A percentile compares a stretch with the other conserved stretches of the same genome.
Conservation (phyloP, 2,888 invertebrate genomes). For the Cetonia aurata region DNA sequence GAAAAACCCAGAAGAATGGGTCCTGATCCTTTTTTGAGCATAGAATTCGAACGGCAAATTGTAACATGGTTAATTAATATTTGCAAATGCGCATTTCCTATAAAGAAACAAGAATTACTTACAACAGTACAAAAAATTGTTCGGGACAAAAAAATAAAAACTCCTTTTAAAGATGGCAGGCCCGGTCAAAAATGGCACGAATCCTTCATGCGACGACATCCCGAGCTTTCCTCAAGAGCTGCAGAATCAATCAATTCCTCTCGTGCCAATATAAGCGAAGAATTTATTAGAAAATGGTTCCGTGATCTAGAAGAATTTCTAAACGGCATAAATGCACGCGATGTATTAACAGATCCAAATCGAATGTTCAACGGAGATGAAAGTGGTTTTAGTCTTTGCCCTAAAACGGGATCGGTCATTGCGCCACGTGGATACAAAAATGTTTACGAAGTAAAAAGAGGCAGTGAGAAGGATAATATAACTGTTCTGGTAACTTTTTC, state of each 20-base stretch:
- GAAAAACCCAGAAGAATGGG: too few species aligned
- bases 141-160: constrained; percentile 19
- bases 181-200: constrained; percentile 52
- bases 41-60: too few species aligned
- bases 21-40: too few species aligned
- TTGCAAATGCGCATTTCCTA: constrained; percentile 44
- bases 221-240: too few species aligned
- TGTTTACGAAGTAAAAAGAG: constrained; percentile 50
- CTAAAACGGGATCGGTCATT: constrained; percentile 56
- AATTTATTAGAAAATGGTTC: constrained; percentile 56
- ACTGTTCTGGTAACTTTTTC: constrained; percentile 54
- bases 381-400: constrained; percentile 52
- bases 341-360: constrained; percentile 52
- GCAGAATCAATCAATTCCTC: constrained; percentile 47
- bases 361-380: constrained; percentile 55
- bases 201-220: neutral
- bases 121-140: constrained; percentile 32
- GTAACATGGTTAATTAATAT: neutral
- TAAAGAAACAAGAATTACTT: constrained; percentile 41
- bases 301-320: constrained; percentile 52
- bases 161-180: constrained; percentile 24
- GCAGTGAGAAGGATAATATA: constrained; percentile 56
- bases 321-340: constrained; percentile 35
- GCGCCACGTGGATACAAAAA: constrained; percentile 54
- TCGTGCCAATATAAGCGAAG: constrained; percentile 53